phyloP scores from a whole-genome alignment of 2,113 vertebrate genomes.

The Pangasianodon hypophthalmus region DNA sequence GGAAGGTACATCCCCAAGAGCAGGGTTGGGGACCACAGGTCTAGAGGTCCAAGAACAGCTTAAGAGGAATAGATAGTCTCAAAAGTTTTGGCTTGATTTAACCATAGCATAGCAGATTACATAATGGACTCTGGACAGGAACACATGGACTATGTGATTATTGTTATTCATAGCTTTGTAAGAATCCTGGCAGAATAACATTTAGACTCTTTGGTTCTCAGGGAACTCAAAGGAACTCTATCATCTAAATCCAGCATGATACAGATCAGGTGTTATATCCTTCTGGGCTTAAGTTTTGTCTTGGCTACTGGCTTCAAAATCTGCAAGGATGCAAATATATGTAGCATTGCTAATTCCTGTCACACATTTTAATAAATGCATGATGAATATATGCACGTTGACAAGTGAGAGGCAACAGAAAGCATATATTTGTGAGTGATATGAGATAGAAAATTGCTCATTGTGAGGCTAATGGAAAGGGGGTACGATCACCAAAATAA shows the following conservation, averaged over 20 bases:
- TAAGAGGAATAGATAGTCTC: not conserved
- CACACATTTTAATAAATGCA: not conserved
- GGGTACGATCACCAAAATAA: conserved; percentile 46
- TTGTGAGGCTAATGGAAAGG: conserved; percentile 8
- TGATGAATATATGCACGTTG: not conserved
- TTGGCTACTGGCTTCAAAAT: not conserved
- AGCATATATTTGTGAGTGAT: not conserved
- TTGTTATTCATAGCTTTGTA: not conserved
- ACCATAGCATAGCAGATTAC: conserved; percentile 10
- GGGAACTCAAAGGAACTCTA: not conserved
- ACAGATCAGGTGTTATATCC: not conserved
- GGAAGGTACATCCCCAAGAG: not conserved
- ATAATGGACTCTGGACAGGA: not conserved
- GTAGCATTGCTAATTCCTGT: not conserved
- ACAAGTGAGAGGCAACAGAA: not conserved
- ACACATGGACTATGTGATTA: no score
- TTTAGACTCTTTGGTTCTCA: not conserved
- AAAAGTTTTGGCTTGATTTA: not conserved
- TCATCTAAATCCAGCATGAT: not conserved
- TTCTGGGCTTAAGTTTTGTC: not conserved
- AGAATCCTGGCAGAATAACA: not conserved
- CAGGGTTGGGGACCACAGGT: not conserved
- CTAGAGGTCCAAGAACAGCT: not conserved
- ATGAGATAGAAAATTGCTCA: not conserved
- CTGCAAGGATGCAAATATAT: not conserved